Evolutionary conservation across 1,140 invertebrate species (phyloP), one percentile per base, ranked within the genome.

Genomic region (Propsilocerus akamusi): DNA sequence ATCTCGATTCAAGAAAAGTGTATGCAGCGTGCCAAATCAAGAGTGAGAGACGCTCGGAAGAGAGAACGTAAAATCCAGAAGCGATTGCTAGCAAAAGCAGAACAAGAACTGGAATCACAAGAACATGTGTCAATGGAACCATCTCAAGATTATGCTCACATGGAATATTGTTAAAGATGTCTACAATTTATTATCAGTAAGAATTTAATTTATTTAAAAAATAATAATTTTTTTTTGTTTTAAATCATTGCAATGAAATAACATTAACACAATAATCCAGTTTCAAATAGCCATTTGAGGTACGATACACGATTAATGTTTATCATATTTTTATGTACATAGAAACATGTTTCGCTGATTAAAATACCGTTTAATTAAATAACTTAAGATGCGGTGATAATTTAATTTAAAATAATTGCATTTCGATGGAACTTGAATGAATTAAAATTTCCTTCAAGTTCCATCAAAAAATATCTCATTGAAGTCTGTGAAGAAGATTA

Each of bases 281-380:
- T 41, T 17, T 41, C 34, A n/a, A 41, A 41, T 41, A 41, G 34
- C 34, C 34, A 17, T 20, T 41, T 41, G 34, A 41, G 34, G 34
- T 41, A 41, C 22, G 34, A 41, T 41, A 41, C 34, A 30, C 28
- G 14, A 20, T 17, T 41, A 20, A 41, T 8, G 6, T 41, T 17
- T 20, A 41, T n/a, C 22, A 20, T 37, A 7, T 20, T 10, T n/a
- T 41, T 5, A 41, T 41, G 34, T 17, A 37, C 22, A 14, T 20
- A n/a, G n/a, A n/a, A n/a, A n/a, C n/a, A n/a, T n/a, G n/a, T n/a
- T n/a, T n/a, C n/a, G n/a, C n/a, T n/a, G n/a, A n/a, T n/a, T 41
- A 17, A 41, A 41, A 41, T 20, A 8, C 22, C 14, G 4, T 37
- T 37, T n/a, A n/a, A n/a, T n/a, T n/a, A n/a, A n/a, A n/a, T 37